Evolutionary conservation across 1,140 invertebrate species (phyloP).

Genomic region (Reticulitermes speratus): DNA sequence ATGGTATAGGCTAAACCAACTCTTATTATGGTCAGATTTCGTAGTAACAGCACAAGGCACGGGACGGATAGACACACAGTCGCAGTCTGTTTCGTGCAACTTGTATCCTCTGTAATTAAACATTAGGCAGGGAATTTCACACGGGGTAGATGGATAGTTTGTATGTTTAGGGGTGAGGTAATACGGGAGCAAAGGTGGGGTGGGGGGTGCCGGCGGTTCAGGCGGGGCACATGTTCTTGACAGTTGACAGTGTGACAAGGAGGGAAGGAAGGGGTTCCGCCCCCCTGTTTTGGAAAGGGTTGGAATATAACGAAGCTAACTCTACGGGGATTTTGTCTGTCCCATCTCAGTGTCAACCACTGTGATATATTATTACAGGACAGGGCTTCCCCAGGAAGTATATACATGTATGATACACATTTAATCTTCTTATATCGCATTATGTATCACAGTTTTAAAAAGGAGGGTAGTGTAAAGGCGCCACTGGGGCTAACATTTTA

Average conservation of each 20-base stretch:
- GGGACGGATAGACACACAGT: not conserved
- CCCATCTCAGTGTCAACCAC: not conserved
- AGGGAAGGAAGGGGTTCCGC: not conserved
- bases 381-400: not conserved
- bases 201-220: not conserved
- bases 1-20: not conserved
- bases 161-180: not conserved
- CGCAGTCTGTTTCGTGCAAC: not conserved
- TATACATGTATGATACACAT: not conserved
- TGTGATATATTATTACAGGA: not conserved
- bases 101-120: not conserved
- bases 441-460: not conserved
- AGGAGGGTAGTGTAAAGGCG: too few species aligned
- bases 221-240: conserved; percentile 7
- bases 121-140: not conserved
- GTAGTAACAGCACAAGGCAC: not conserved
- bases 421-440: not conserved
- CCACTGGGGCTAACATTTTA: too few species aligned
- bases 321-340: conserved; percentile 1
- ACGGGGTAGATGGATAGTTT: not conserved
- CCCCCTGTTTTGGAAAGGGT: not conserved
- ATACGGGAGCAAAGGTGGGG: not conserved
- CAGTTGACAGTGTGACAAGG: not conserved
- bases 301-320: not conserved
- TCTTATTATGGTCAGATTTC: not conserved